Conservation (phyloP, 2,113 vertebrate species). For the Heterotis niloticus region DNA sequence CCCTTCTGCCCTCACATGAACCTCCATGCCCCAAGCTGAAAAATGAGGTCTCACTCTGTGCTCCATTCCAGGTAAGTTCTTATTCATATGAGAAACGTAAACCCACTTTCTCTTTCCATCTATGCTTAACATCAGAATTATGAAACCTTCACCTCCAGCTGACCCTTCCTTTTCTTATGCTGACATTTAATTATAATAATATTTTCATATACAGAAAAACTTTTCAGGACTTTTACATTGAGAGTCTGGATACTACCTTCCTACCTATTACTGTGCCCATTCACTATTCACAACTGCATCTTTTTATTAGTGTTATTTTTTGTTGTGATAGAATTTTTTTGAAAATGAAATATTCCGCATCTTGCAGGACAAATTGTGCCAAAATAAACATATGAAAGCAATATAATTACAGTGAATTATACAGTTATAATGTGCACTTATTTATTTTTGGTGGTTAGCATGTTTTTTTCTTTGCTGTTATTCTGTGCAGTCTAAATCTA, state of each 20-base stretch:
- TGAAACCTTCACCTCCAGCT: constrained; percentile 21
- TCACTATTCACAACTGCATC: not conserved
- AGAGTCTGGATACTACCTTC: not conserved
- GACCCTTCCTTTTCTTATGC: not conserved
- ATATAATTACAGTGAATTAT: not conserved
- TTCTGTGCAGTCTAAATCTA: not conserved
- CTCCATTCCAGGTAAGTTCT: not conserved
- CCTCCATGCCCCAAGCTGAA: constrained; percentile 22
- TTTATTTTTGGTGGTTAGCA: not conserved
- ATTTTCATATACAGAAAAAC: not conserved
- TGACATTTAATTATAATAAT: not conserved
- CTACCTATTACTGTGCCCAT: not conserved
- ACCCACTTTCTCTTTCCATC: not conserved
- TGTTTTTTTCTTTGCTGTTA: not conserved
- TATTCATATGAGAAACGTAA: not conserved
- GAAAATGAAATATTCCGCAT: not conserved
- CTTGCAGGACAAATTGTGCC: constrained; percentile 5
- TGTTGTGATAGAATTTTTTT: not conserved
- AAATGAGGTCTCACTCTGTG: constrained; percentile 51
- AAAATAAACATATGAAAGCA: constrained; percentile 5
- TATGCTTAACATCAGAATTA: not conserved
- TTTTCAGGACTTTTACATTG: not conserved
- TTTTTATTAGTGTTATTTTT: constrained; percentile 7
- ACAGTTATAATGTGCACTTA: not conserved
- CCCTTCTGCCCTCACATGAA: not conserved